A percentile compares a stretch with the other conserved stretches of the same genome.
Evolutionary conservation across 2,888 invertebrate species (phyloP).

Genomic region (Rhingia campestris): DNA sequence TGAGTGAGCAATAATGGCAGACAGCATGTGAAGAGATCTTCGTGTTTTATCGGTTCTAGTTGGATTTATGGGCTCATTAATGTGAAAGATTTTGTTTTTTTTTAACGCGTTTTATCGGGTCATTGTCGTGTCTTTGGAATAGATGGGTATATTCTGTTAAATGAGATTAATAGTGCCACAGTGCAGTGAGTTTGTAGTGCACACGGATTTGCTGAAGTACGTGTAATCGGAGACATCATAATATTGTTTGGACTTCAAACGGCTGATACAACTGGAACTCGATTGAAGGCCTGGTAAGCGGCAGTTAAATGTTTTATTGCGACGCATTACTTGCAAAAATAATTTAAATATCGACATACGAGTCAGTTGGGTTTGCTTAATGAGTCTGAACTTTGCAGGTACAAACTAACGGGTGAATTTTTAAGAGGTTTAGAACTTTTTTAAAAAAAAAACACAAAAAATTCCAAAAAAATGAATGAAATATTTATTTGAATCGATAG

Average conservation of each 20-base stretch:
- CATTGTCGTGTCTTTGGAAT: conserved; percentile 5
- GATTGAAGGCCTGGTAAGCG: too few relatives aligned
- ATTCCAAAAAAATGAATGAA: too few relatives aligned
- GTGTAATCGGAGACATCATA: background rate
- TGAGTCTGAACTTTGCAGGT: too few relatives aligned
- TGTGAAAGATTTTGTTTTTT: conserved; percentile 1
- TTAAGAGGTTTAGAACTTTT: too few relatives aligned
- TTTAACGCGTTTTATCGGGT: conserved; percentile 17
- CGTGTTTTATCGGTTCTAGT: conserved; percentile 8
- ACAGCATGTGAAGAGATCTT: background rate
- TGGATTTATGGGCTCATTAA: conserved; percentile 25
- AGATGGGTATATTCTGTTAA: conserved; percentile 5
- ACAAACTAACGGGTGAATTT: too few relatives aligned
- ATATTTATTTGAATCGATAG: too few relatives aligned
- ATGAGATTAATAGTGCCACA: background rate
- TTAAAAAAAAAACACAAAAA: too few relatives aligned
- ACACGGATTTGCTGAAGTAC: background rate
- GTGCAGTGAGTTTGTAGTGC: background rate
- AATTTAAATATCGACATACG: too few relatives aligned
- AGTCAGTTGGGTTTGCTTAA: too few relatives aligned
- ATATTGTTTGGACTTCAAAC: background rate
- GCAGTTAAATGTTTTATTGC: too few relatives aligned
- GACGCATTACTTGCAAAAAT: too few relatives aligned
- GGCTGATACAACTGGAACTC: background rate
- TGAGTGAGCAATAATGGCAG: conserved; percentile 2